Evolutionary conservation across 2,888 invertebrate genomes (phyloP).

Genomic region (Nasonia oneida): DNA sequence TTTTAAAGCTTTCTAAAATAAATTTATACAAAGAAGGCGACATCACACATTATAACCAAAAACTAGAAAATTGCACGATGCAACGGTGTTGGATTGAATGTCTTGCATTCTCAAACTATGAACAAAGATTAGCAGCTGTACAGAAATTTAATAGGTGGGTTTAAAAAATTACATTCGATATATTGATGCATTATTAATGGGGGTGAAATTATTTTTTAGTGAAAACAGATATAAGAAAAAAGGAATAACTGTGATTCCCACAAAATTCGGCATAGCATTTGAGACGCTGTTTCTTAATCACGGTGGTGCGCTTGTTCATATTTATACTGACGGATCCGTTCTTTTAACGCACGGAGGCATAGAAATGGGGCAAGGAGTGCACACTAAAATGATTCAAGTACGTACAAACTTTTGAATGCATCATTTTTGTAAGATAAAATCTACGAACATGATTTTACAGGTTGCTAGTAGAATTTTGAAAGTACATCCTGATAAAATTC

Average conservation of each 20-base stretch:
- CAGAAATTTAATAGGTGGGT: slow-evolving; percentile 86
- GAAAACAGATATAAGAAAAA: slow-evolving; percentile 91
- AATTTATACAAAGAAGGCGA: slow-evolving; percentile 91
- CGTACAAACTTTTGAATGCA: neutral
- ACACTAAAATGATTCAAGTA: slow-evolving; percentile 95
- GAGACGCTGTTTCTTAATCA: slow-evolving; percentile 88
- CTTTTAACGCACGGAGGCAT: slow-evolving; percentile 92
- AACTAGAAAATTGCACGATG: slow-evolving; percentile 86
- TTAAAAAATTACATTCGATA: neutral
- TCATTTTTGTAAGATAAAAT: slow-evolving; percentile 10
- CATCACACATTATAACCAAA: slow-evolving; percentile 87
- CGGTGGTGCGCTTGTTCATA: slow-evolving; percentile 90
- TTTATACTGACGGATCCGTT: slow-evolving; percentile 92
- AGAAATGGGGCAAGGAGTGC: slow-evolving; percentile 97
- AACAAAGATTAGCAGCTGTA: slow-evolving; percentile 81
- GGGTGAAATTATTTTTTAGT: slow-evolving; percentile 76
- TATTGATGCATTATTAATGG: neutral
- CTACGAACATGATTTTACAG: slow-evolving; percentile 65
- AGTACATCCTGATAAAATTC: slow-evolving; percentile 86
- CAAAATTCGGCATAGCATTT: slow-evolving; percentile 91
- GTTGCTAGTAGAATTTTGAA: slow-evolving; percentile 87
- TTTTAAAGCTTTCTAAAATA: slow-evolving; percentile 80
- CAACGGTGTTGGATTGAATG: slow-evolving; percentile 89
- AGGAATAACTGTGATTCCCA: slow-evolving; percentile 89
- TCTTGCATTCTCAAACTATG: slow-evolving; percentile 84